phyloP scores from a whole-genome alignment of 2,888 invertebrate genomes.

The Cosmopolites sordidus region DNA sequence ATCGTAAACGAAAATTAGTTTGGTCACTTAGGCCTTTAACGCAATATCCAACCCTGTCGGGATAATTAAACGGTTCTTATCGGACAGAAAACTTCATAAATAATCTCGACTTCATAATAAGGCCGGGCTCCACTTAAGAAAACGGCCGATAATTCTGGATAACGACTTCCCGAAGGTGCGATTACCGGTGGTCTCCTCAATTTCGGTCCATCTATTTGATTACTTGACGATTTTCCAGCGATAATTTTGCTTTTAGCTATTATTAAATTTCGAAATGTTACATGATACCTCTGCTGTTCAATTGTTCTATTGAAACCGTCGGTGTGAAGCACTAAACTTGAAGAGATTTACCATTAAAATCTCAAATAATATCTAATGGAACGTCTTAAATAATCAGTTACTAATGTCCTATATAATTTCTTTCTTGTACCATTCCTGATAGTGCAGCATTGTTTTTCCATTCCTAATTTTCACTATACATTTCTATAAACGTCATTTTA shows the following conservation, averaged over 20 bases:
- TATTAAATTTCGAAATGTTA: constrained; percentile 1
- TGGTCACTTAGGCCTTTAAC: not conserved
- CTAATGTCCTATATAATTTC: too few relatives aligned
- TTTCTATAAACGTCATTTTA: too few relatives aligned
- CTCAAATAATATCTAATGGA: too few relatives aligned
- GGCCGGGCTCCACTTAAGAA: constrained; percentile 19
- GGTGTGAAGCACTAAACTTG: too few relatives aligned
- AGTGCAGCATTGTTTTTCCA: too few relatives aligned
- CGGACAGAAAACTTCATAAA: constrained; percentile 16
- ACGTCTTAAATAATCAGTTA: too few relatives aligned
- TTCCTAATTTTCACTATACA: too few relatives aligned
- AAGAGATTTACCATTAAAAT: too few relatives aligned
- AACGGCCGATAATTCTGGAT: constrained; percentile 22
- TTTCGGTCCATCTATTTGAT: constrained; percentile 10
- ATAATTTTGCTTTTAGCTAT: constrained; percentile 1
- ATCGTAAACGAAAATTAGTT: too few relatives aligned
- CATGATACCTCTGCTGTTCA: too few relatives aligned
- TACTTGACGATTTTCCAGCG: not conserved
- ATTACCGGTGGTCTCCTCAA: constrained; percentile 13
- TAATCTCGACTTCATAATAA: constrained; percentile 18
- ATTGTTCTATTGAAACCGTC: too few relatives aligned
- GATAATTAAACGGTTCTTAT: constrained; percentile 13
- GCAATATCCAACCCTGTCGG: constrained; percentile 6
- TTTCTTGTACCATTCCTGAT: too few relatives aligned
- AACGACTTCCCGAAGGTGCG: constrained; percentile 19